Evolutionary conservation across 2,797 vertebrate species (phyloP).

Genomic region (Cottoperca gobio): DNA sequence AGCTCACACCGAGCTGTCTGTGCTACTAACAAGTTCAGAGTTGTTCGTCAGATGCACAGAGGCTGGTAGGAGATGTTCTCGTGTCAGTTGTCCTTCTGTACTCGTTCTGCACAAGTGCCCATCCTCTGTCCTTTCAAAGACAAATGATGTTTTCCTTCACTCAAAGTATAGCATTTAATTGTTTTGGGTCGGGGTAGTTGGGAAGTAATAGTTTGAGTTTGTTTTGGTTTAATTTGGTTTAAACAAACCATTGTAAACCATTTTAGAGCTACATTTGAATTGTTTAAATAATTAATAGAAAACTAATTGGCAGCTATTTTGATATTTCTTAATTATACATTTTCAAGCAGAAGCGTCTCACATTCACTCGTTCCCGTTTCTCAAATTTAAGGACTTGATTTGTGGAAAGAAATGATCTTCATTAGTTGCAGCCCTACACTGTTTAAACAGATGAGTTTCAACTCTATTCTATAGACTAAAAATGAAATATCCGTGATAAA

Average conservation of each 20-base stretch:
- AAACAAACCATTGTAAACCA: neutral
- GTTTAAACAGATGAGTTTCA: neutral
- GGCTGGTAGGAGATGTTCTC: slow-evolving; percentile 35
- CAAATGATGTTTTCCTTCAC: neutral
- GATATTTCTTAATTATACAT: neutral
- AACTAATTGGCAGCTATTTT: neutral
- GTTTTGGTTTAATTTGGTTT: neutral
- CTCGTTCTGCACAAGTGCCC: slow-evolving; percentile 10
- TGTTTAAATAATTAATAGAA: neutral
- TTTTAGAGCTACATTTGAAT: neutral
- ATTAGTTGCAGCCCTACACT: neutral
- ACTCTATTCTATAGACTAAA: neutral
- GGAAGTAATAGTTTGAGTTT: neutral
- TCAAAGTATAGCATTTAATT: neutral
- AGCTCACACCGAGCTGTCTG: slow-evolving; percentile 63
- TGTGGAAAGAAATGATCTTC: no score
- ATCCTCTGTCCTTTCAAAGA: slow-evolving; percentile 20
- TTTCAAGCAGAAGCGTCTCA: neutral
- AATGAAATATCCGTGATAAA: neutral
- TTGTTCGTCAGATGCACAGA: slow-evolving; percentile 47
- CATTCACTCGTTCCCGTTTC: no score
- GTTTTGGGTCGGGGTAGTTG: neutral
- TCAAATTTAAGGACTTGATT: no score
- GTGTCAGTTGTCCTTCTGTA: slow-evolving; percentile 46
- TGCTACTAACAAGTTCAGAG: slow-evolving; percentile 67